Evolutionary conservation across 2,888 invertebrate genomes (phyloP), one percentile per base, ranked within the genome.

Genomic region (Resseliella maxima): DNA sequence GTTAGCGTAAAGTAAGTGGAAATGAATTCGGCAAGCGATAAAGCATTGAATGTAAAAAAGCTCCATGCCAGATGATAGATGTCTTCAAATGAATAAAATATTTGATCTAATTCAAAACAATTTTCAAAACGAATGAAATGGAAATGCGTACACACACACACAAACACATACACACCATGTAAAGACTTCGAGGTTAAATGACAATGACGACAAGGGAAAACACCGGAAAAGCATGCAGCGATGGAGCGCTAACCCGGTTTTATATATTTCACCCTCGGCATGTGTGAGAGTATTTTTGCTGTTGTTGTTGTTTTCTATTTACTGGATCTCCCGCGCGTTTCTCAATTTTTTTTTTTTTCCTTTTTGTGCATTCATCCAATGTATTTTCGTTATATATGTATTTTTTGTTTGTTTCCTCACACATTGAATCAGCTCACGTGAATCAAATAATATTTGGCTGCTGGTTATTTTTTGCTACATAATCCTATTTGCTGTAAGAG

Each of bases 401-500:
- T 18, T 27, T 83, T 83, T 83, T 83, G 18, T 64, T 27, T 64
- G 3, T 27, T 6, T 64, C 31, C 8, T 24, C 38, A 38, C 38
- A 38, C n/a, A 21, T 83, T 83, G 83, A 83, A 36, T 83, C 38
- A 83, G 83, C 24, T 83, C 83, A 83, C 36, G 41, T 83, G 38
- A 38, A 83, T 83, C 81, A 36, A 15, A 21, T 81, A 81, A 36
- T 36, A 12, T 35, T 35, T 83, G 12, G 38, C 38, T 38, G 36
- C 24, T 83, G 72, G 38, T 83, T 83, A 38, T 83, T 83, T 83
- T 83, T 83, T 6, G 81, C 81, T 36, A 83, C 83, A 38, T 83
- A 83, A 83, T 83, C 83, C 83, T 83, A 83, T 83, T 38, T 83
- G 83, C 38, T 38, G 83, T 24, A 83, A 83, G 38, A 83, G 83